Base-by-base conservation (phyloP, 92 coral and sea anemone species). In the Montipora capitata region DNA sequence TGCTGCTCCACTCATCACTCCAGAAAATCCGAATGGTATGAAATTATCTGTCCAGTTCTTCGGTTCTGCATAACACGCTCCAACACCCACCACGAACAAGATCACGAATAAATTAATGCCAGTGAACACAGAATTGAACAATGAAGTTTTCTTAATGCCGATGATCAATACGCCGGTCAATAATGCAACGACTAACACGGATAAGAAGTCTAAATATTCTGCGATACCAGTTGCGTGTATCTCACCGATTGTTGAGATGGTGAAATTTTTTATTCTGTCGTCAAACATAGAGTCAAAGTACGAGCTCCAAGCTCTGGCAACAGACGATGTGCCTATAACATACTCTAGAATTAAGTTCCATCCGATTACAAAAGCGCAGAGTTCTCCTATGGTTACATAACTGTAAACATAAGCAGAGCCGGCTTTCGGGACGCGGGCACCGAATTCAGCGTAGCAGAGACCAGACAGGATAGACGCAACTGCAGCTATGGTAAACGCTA, bases 361-460 rank as follows among this genome's bases (percentile, higher is more conserved):
- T 12, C 99, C 99, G 43, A 97, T 95, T 8, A 95, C 82, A 56
- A 97, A 97, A 12, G 99, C 94, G 45, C 99, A 97, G 12, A 97
- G 96, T 70, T 97, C 99, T 7, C 99, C 99, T 5, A 95, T 91
- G 10, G 98, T 85, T 8, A 97, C 99, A 57, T 97, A 97, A 38
- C 99, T 97, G 79, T 95, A 97, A 12, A 94, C 89, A 65, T 97
- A 97, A 3, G 99, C 99, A 8, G 99, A 97, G 17, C 99, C 99
- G 35, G 98, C 98, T 69, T 94, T 95, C 1, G 99, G 99, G 14
- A 97, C 98, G 16, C 99, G 94, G 15, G 99, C 98, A 27, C 99
- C 99, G 17, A 97, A 97, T 88, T 97, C 99, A 35, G 96, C 99
- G 74, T 97, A 97, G 67, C 99, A 97, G 41, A 97, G 89, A n/a